Evolutionary conservation across 2,888 invertebrate species (phyloP), one percentile per base, ranked within the genome.

Genomic region (Hirtodrosophila trivittata): DNA sequence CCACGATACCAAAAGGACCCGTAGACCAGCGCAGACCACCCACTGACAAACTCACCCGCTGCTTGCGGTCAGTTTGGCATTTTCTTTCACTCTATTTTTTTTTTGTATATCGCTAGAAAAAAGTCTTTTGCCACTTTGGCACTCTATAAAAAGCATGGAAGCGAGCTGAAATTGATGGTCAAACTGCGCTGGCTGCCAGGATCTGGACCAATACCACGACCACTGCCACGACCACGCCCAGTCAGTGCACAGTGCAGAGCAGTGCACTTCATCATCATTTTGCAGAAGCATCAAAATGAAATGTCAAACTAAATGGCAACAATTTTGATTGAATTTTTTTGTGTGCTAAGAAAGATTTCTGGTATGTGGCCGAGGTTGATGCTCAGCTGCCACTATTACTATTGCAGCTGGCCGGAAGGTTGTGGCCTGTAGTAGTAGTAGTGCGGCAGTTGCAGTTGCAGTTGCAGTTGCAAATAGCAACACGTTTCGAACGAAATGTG

Each of bases 231-330:
- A 56, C 58, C 72, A 68, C 76, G 65, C 80, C 80, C 72, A 41
- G 33, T 62, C 50, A 38, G 33, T 50, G 60, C 60, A n/a, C 42
- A 33, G 50, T 37, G 35, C 39, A 35, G 25, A 33, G 49, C 51
- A 57, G 47, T 38, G 58, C 75, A 86, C 78, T 82, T 86, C 80
- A 82, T 82, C 82, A 82, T 86, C 78, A 77, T 86, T 86, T 81
- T 54, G 49, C 43, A 35, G 42, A 41, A 46, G 75, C 83, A 86
- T 78, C 87, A 75, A 75, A 86, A 84, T 70, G 85, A 82, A 82
- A 82, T 82, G 86, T 86, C 82, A 82, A 82, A 75, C 82, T 85
- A 85, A 82, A 85, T 85, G 85, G 87, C 87, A 86, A 86, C 86
- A 86, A 82, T 87, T 86, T 86, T 82, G 85, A 82, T 82, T 82